phyloP scores from a whole-genome alignment of 2,113 vertebrate genomes.

The Oryzias celebensis region DNA sequence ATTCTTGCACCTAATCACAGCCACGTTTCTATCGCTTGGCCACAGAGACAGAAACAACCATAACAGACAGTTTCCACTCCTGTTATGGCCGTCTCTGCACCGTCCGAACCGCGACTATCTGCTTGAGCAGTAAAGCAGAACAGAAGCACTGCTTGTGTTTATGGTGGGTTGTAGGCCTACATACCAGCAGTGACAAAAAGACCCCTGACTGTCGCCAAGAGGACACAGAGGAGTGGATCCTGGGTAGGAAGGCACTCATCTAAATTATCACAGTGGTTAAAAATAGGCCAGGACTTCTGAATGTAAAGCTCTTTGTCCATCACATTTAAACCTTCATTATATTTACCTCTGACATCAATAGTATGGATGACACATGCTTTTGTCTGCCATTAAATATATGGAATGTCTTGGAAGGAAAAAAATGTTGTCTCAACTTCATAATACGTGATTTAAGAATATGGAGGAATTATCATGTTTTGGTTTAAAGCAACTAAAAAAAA shows the following conservation, averaged over 20 bases:
- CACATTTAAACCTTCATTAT: no score
- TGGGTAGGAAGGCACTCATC: constrained; percentile 24
- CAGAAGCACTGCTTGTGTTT: constrained; percentile 65
- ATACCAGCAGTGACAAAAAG: constrained; percentile 58
- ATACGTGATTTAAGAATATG: neutral
- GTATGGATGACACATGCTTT: no score
- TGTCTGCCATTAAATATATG: no score
- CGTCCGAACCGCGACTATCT: constrained; percentile 54
- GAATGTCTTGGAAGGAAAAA: no score
- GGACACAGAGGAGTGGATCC: constrained; percentile 26
- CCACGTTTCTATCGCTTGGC: constrained; percentile 60
- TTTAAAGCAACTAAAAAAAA: neutral
- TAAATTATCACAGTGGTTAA: constrained; percentile 29
- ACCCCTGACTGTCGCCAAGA: constrained; percentile 42
- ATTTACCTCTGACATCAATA: neutral
- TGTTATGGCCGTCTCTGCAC: constrained; percentile 70
- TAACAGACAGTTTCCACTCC: constrained; percentile 78
- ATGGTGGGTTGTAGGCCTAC: constrained; percentile 56
- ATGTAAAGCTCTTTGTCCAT: no score
- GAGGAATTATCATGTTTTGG: neutral
- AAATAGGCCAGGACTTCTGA: constrained; percentile 8
- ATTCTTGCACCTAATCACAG: constrained; percentile 67
- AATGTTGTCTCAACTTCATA: neutral
- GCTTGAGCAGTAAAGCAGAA: constrained; percentile 68
- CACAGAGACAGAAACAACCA: constrained; percentile 60